Base-by-base conservation (phyloP, 2,888 invertebrate species). In the Tigriopus californicus region DNA sequence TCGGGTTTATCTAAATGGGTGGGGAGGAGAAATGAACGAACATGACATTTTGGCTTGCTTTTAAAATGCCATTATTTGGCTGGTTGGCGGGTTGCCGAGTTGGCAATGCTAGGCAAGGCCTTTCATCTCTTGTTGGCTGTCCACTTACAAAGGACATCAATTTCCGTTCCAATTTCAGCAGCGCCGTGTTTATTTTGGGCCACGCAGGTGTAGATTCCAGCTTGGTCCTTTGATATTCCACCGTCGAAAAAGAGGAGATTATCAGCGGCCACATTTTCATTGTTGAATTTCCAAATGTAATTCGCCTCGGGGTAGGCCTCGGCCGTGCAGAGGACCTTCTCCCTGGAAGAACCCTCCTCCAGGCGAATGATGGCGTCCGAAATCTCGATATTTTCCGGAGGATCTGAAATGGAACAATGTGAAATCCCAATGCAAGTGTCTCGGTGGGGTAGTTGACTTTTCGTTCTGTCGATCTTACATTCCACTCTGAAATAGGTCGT, bases 401-500 rank as follows among this genome's bases (percentile, higher is more conserved):
- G 80, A 75, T 80, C 85, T 85, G 69, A 24, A 67, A 48, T 1
- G 41, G 52, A 59, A 22, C 25, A 61, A 61, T 46, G 24, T 20
- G 56, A 61, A 51, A 58, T 33, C 55, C 24, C 42, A 47, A 18
- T 15, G 12, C 41, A 40, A 44, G n/a, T n/a, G n/a, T n/a, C n/a
- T n/a, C n/a, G n/a, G n/a, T n/a, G n/a, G n/a, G n/a, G n/a, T n/a
- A 25, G 13, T 15, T 10, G 33, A 18, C 22, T 1, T 5, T 40
- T 25, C n/a, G 41, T 46, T 20, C 41, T 49, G 24, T 13, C 46
- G 42, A 65, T 79, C 86, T 81, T 71, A 91, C 91, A 91, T 73
- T 91, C 89, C 22, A 90, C 86, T 62, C 84, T 83, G 67, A 91
- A 85, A 67, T 82, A 81, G 46, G 88, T 87, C 60, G 81, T 82